phyloP scores from a whole-genome alignment of 2,113 vertebrate species.

The Tupaia tana region DNA sequence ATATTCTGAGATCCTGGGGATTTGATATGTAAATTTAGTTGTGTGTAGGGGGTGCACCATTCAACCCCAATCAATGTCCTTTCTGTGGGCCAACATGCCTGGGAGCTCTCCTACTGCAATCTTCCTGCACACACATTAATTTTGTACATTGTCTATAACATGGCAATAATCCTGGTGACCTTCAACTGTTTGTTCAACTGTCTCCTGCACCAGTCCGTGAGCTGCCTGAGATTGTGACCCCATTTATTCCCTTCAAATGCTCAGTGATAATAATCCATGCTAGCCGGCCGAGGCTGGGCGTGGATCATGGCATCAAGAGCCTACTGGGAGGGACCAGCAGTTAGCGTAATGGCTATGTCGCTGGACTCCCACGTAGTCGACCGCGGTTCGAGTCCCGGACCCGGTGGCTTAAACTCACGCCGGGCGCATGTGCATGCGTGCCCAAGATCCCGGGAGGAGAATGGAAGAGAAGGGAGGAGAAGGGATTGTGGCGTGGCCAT shows the following conservation, averaged over 20 bases:
- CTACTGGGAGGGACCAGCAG: too few relatives aligned
- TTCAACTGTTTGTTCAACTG: not conserved
- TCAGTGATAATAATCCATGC: not conserved
- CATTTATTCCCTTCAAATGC: not conserved
- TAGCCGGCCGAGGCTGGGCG: too few relatives aligned
- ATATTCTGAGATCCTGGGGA: not conserved
- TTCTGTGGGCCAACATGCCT: not conserved
- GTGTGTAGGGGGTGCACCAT: accelerated
- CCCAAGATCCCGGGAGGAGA: too few relatives aligned
- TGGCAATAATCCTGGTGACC: not conserved
- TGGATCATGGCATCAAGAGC: too few relatives aligned
- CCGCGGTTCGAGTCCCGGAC: too few relatives aligned
- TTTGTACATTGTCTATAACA: not conserved
- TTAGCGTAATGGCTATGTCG: too few relatives aligned
- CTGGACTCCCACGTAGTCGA: too few relatives aligned
- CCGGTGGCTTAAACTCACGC: too few relatives aligned
- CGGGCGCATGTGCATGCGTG: too few relatives aligned
- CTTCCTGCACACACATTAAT: not conserved
- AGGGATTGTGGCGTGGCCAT: too few relatives aligned
- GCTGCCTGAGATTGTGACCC: not conserved
- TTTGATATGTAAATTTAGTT: not conserved
- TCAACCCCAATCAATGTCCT: not conserved
- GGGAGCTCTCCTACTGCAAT: not conserved
- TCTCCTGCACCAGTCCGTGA: not conserved
- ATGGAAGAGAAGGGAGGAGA: too few relatives aligned